A percentile compares a stretch with the other conserved stretches of the same genome.
These are phyloP conservation scores for Lasiurus cinereus DNA, from an alignment of 2,113 vertebrate genomes.

Conservation along the genomic window DNA sequence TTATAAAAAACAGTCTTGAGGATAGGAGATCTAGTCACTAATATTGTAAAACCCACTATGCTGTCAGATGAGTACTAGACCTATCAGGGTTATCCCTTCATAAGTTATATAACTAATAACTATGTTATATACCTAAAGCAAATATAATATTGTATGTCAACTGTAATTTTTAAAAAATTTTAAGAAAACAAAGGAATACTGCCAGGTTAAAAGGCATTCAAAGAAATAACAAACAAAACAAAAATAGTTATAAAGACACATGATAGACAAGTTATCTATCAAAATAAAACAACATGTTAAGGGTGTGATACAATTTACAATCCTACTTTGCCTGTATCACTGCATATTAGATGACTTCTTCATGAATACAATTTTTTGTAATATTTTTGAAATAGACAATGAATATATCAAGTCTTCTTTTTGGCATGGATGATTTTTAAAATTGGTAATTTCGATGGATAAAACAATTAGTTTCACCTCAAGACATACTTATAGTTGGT, in stretches of 20 bases:
- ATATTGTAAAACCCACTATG: background rate
- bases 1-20: background rate
- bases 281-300: background rate
- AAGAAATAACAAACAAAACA: background rate
- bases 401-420: slow-evolving; percentile 27
- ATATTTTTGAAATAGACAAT: background rate
- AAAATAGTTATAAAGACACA: background rate
- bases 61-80: background rate
- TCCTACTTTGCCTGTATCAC: background rate
- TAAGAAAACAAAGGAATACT: background rate
- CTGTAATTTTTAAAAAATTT: background rate
- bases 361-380: background rate
- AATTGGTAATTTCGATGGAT: background rate
- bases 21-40: background rate
- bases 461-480: slow-evolving; percentile 8
- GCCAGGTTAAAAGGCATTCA: background rate
- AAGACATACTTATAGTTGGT: slow-evolving; percentile 12
- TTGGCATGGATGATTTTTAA: background rate
- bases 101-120: background rate
- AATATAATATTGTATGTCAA: background rate
- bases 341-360: slow-evolving; percentile 17
- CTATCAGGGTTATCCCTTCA: background rate
- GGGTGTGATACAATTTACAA: background rate
- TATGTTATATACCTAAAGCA: background rate
- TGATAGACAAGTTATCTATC: background rate